A percentile compares a stretch with the other conserved stretches of the same genome.
Conservation (phyloP, 2,113 vertebrate species). For the Todiramphus chloris region DNA sequence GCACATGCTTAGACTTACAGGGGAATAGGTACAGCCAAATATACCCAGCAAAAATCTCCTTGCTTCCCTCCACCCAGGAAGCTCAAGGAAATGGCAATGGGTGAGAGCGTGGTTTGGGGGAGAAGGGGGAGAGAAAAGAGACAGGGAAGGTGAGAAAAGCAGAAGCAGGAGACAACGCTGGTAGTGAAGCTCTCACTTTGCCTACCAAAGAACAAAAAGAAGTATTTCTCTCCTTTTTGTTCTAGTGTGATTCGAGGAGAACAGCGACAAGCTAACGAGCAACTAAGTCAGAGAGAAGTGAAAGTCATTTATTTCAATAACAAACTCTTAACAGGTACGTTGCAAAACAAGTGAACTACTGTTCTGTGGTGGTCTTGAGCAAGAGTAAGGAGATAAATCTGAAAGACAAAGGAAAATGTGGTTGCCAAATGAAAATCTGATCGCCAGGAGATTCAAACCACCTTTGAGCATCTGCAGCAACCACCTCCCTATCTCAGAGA, state of each 20-base stretch:
- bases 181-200: not conserved
- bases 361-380: rapidly evolving
- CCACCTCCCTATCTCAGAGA: not conserved
- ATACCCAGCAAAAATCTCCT: not conserved
- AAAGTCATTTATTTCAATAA: no score
- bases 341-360: rapidly evolving
- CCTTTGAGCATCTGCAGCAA: not conserved
- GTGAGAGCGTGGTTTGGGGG: rapidly evolving
- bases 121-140: no score
- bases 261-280: rapidly evolving
- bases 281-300: rapidly evolving
- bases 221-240: not conserved
- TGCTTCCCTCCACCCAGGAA: not conserved
- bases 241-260: rapidly evolving
- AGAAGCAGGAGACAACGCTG: not conserved
- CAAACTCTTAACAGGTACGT: rapidly evolving
- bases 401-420: no score
- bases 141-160: not conserved
- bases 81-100: not conserved
- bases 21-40: not conserved
- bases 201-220: not conserved
- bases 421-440: no score
- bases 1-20: not conserved
- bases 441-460: not conserved
- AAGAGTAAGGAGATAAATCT: not conserved